These are phyloP conservation scores for Drosophila antonietae DNA, from an alignment of 2,888 invertebrate species.

Conservation along the genomic window DNA sequence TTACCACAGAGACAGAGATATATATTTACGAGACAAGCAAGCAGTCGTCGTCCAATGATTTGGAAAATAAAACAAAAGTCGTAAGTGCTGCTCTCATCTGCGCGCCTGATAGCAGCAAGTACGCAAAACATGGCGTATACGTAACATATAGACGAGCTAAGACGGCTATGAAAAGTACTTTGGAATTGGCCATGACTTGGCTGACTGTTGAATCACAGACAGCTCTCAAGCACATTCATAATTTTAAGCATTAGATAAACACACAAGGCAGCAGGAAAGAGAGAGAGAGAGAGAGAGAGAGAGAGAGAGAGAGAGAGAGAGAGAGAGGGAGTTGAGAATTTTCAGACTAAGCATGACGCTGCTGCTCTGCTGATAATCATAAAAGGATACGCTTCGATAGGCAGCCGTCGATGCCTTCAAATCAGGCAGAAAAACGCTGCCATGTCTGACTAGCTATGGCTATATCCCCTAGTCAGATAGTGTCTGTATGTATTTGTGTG, in stretches of 20 bases:
- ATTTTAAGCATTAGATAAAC: conserved; percentile 65
- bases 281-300: neutral
- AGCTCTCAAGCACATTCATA: conserved; percentile 58
- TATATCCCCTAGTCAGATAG: conserved; percentile 18
- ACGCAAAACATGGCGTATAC: conserved; percentile 40
- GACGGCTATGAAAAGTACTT: conserved; percentile 17
- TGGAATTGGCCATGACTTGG: conserved; percentile 52
- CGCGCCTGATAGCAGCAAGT: conserved; percentile 35
- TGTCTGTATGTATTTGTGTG: conserved; percentile 4
- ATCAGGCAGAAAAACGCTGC: conserved; percentile 77
- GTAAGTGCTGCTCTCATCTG: conserved; percentile 32
- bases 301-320: neutral
- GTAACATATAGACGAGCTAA: conserved; percentile 21
- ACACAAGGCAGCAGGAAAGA: conserved; percentile 19
- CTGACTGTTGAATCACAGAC: conserved; percentile 38
- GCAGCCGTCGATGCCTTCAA: conserved; percentile 61
- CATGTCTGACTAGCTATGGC: conserved; percentile 71
- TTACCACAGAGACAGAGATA: conserved; percentile 2
- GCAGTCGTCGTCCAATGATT: neutral
- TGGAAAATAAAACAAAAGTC: conserved; percentile 36
- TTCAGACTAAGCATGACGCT: conserved; percentile 57
- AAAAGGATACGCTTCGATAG: conserved; percentile 73
- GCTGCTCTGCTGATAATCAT: conserved; percentile 63
- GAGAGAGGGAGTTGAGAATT: neutral
- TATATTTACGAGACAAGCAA: conserved; percentile 5